A percentile compares a stretch with the other conserved stretches of the same genome.
Evolutionary conservation across 2,113 vertebrate genomes (phyloP).

Genomic region (Arenaria interpres): DNA sequence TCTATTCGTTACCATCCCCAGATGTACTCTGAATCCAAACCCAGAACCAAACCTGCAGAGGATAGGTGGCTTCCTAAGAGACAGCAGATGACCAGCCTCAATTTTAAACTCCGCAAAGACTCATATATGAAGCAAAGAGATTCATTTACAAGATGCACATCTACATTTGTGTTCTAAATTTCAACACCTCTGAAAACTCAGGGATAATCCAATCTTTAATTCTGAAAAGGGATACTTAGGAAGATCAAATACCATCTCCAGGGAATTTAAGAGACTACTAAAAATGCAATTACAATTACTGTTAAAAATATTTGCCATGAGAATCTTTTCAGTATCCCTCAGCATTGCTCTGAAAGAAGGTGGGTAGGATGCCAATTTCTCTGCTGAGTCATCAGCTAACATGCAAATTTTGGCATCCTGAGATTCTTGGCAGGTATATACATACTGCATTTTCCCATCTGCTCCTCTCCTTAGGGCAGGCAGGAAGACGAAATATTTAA

Average conservation of each 20-base stretch:
- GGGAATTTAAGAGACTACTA: not conserved
- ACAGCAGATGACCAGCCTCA: not conserved
- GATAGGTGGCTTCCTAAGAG: not conserved
- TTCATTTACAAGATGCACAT: not conserved
- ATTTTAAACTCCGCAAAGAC: not conserved
- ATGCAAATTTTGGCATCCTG: not conserved
- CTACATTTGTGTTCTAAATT: not conserved
- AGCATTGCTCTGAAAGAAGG: not conserved
- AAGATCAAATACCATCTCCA: not conserved
- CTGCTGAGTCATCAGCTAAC: not conserved
- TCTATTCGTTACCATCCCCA: not conserved
- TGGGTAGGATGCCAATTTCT: not conserved
- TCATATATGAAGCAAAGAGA: not conserved
- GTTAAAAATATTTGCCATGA: not conserved
- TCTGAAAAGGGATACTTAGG: not conserved
- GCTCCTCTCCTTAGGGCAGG: not conserved
- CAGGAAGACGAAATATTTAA: not conserved
- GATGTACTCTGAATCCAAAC: not conserved
- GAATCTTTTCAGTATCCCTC: not conserved
- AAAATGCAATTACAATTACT: not conserved
- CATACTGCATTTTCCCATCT: not conserved
- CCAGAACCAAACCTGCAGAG: not conserved
- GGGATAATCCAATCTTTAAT: not conserved
- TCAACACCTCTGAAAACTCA: not conserved
- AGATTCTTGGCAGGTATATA: slow-evolving; percentile 3